Conservation (phyloP, 2,113 vertebrate species). For the Brachyistius frenatus region DNA sequence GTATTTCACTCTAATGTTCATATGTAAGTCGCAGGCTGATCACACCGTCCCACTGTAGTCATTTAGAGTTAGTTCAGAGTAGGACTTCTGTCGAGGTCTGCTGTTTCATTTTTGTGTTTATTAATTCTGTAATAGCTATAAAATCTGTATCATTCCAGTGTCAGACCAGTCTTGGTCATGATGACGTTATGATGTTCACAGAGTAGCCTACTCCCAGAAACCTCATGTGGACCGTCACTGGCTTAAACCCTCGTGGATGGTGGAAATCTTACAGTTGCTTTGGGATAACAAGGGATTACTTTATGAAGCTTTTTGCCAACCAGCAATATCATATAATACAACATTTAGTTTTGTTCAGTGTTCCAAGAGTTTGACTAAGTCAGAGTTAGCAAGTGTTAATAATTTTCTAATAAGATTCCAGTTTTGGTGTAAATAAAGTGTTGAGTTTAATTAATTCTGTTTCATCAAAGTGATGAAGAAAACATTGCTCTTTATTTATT, state of each 20-base stretch:
- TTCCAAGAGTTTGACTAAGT: background rate
- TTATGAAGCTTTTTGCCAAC: constrained; percentile 34
- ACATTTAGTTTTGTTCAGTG: background rate
- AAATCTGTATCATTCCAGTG: constrained; percentile 55
- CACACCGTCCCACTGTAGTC: background rate
- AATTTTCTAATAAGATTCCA: constrained; percentile 27
- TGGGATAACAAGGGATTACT: background rate
- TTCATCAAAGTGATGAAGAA: constrained; percentile 37
- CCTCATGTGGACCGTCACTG: constrained; percentile 28
- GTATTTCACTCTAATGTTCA: background rate
- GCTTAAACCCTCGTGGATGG: constrained; percentile 27
- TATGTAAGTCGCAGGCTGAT: background rate
- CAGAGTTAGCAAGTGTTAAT: constrained; percentile 7
- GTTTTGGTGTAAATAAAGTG: constrained; percentile 52
- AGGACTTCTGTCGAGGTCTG: background rate
- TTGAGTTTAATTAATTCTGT: constrained; percentile 21
- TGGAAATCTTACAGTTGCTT: constrained; percentile 7
- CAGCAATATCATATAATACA: constrained; percentile 33
- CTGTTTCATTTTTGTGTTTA: constrained; percentile 11
- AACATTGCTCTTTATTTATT: constrained; percentile 48
- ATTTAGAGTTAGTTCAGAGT: background rate
- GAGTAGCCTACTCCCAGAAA: constrained; percentile 61
- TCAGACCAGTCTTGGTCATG: constrained; percentile 23
- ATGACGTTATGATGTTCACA: constrained; percentile 43
- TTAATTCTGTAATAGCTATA: constrained; percentile 10